These are phyloP conservation scores for Caerostris extrusa DNA, from an alignment of 1,140 invertebrate species.

Conservation along the genomic window DNA sequence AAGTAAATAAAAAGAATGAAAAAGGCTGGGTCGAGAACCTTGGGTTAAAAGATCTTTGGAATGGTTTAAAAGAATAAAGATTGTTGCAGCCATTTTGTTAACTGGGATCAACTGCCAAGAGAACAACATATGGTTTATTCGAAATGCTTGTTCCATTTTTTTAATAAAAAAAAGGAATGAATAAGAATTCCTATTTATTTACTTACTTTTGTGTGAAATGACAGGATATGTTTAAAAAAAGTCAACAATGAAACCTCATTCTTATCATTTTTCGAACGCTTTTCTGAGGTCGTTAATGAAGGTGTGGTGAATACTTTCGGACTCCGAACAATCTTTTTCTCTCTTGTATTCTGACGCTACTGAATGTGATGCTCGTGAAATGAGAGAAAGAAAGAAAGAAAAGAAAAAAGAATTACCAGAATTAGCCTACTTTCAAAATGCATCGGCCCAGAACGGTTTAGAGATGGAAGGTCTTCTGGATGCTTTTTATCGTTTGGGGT, in stretches of 20 bases:
- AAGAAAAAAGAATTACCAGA: conserved; percentile 23
- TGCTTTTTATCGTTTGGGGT: conserved; percentile 21
- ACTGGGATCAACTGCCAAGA: neutral
- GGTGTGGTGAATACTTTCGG: neutral
- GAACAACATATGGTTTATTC: neutral
- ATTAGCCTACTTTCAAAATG: conserved; percentile 70
- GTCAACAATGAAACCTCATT: conserved; percentile 14
- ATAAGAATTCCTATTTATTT: neutral
- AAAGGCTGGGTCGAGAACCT: conserved; percentile 13
- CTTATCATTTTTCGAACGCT: neutral
- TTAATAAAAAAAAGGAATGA: neutral
- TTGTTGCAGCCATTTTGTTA: neutral
- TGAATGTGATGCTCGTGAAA: neutral
- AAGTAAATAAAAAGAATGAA: neutral
- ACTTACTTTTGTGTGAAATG: neutral
- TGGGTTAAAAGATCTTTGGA: neutral
- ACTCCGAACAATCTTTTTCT: neutral
- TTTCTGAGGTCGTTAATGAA: conserved; percentile 10
- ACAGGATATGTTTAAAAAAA: neutral
- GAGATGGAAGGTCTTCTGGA: conserved; percentile 54
- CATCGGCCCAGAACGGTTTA: conserved; percentile 39
- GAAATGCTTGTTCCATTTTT: neutral
- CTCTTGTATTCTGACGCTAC: neutral
- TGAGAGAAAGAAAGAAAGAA: neutral
- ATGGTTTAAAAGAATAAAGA: neutral